Evolutionary conservation across 23 tunicate species (phyloP).

Genomic region (Trididemnum nubilum): DNA sequence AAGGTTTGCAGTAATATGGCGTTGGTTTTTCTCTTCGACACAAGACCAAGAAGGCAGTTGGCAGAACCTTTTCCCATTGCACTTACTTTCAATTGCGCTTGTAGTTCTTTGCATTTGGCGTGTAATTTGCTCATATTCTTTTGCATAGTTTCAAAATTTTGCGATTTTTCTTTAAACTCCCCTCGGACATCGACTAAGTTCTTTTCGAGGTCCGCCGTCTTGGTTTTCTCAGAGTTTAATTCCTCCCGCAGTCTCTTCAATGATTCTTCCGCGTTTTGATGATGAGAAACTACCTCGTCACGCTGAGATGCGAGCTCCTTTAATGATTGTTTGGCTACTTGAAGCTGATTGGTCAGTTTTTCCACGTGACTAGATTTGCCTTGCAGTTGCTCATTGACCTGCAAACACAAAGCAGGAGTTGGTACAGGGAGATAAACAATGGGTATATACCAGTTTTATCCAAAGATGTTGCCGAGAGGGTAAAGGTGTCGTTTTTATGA

Average conservation of each 20-base stretch:
- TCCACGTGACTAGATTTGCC: slow-evolving; percentile 55
- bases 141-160: slow-evolving; percentile 29
- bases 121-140: not conserved
- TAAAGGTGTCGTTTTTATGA: no score
- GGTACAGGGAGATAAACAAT: no score
- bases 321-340: slow-evolving; percentile 23
- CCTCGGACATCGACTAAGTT: not conserved
- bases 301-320: slow-evolving; percentile 31
- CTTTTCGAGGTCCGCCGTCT: not conserved
- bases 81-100: not conserved
- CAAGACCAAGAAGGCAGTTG: no score
- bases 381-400: slow-evolving; percentile 47
- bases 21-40: no score
- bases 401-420: not conserved
- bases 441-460: not conserved
- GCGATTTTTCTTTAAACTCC: not conserved
- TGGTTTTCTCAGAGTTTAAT: not conserved
- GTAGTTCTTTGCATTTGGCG: slow-evolving; percentile 7
- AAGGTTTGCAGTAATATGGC: no score
- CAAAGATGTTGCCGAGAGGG: not conserved
- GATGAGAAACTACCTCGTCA: slow-evolving; percentile 25
- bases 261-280: slow-evolving; percentile 8
- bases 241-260: slow-evolving; percentile 15
- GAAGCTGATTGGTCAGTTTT: slow-evolving; percentile 29
- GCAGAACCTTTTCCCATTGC: no score